Conservation (phyloP, 2,113 vertebrate genomes). For the Seriola rivoliana region DNA sequence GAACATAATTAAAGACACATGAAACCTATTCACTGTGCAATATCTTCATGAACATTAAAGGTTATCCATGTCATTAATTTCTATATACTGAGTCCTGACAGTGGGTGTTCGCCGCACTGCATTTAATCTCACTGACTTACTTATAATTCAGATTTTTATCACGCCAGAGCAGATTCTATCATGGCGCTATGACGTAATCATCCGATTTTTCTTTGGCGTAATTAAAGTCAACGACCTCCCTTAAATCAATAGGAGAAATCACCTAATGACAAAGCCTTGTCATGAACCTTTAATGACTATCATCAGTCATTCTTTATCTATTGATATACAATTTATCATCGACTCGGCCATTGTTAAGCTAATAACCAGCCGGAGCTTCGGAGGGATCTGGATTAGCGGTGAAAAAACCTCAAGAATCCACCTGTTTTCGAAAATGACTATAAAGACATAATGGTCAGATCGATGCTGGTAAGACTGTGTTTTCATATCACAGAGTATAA, state of each 20-base stretch:
- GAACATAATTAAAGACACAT: slow-evolving; percentile 35
- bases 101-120: neutral
- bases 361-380: slow-evolving; percentile 28
- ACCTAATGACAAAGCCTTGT: slow-evolving; percentile 64
- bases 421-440: neutral
- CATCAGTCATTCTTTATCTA: slow-evolving; percentile 73
- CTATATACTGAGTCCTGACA: slow-evolving; percentile 27
- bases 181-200: slow-evolving; percentile 60
- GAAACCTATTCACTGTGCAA: slow-evolving; percentile 16
- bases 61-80: slow-evolving; percentile 52
- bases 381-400: neutral
- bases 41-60: slow-evolving; percentile 56
- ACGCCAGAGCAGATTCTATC: slow-evolving; percentile 4
- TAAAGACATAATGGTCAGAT: neutral
- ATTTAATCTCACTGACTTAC: slow-evolving; percentile 50
- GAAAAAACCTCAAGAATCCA: neutral
- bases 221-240: slow-evolving; percentile 70
- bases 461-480: slow-evolving; percentile 49
- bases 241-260: slow-evolving; percentile 72
- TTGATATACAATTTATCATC: slow-evolving; percentile 66
- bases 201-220: slow-evolving; percentile 53
- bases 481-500: slow-evolving; percentile 66
- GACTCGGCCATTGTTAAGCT: slow-evolving; percentile 18
- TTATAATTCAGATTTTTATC: slow-evolving; percentile 64
- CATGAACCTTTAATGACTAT: slow-evolving; percentile 63